phyloP scores from a whole-genome alignment of 1,140 invertebrate species.

The Pseudomyrmex cubaensis region DNA sequence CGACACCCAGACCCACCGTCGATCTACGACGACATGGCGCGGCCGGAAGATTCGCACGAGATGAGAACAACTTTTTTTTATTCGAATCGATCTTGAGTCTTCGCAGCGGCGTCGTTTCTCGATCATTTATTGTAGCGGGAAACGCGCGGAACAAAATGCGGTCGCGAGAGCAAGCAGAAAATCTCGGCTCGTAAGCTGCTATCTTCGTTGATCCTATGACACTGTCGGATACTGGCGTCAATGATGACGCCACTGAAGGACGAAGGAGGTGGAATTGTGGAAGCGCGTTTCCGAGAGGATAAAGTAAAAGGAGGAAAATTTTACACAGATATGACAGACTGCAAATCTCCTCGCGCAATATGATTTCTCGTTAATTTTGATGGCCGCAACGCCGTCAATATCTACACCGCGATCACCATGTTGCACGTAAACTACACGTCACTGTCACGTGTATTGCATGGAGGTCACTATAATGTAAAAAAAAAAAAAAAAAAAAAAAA shows the following conservation, averaged over 20 bases:
- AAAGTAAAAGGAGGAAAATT: background rate
- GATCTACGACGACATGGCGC: conserved; percentile 44
- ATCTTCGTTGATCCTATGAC: conserved; percentile 40
- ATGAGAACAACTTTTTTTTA: conserved; percentile 1
- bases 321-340: background rate
- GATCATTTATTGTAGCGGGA: background rate
- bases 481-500: too few relatives aligned
- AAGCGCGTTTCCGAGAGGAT: background rate
- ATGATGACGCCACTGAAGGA: conserved; percentile 53
- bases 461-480: background rate
- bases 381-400: too few relatives aligned
- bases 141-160: conserved; percentile 6
- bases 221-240: conserved; percentile 45
- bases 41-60: background rate
- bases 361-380: too few relatives aligned
- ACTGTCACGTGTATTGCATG: background rate
- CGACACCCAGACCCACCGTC: background rate
- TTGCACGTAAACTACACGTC: conserved; percentile 1
- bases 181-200: background rate
- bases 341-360: background rate
- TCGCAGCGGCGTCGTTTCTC: background rate
- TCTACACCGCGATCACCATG: background rate
- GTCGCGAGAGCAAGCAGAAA: background rate
- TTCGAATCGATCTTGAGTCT: background rate
- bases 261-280: conserved; percentile 23